Base-by-base conservation (phyloP, 2,797 vertebrate species). In the Schizopygopsis malacanthus region DNA sequence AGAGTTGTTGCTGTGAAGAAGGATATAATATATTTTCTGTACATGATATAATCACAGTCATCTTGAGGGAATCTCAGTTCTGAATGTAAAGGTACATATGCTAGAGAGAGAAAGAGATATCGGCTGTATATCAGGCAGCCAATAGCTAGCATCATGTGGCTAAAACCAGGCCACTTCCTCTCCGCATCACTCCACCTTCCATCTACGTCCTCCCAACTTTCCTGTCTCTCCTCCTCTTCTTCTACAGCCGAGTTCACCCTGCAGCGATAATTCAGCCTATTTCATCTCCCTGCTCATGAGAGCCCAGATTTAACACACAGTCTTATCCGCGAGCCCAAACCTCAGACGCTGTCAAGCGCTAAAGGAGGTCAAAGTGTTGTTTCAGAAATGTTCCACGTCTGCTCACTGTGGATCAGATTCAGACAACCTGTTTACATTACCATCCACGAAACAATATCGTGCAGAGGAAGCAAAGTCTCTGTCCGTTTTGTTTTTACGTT, bases 131-230 rank as follows among this genome's bases (percentile, higher is more conserved):
- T 67, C 59, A 84, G 22, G 63, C 8, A 18, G 22, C 22, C 69
- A 72, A 73, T 28, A 20, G 37, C 67, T 79, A 20, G 89, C 71
- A 86, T 87, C 71, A 85, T 89, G 87, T 90, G 81, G 83, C 78
- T 89, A 83, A 90, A 92, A 91, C 82, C 90, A 92, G 92, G 91
- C 89, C 90, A 89, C 87, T 89, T 90, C 82, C 81, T 81, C 79
- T 82, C 87, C 33, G 56, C 80, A 82, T 86, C 69, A 61, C 59
- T 76, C 77, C 33, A 67, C 61, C 81, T 73, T 65, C 52, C 41
- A 59, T 73, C 71, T 65, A 71, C 80, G 25, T 87, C 85, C 22
- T 88, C 84, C 79, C 72, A 82, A 28, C 84, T 56, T 79, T 70
- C 80, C 80, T 61, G 33, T 54, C 82, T 88, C 86, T 82, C 84